Conservation (phyloP, 2,888 invertebrate species). For the Phyllotreta striolata region DNA sequence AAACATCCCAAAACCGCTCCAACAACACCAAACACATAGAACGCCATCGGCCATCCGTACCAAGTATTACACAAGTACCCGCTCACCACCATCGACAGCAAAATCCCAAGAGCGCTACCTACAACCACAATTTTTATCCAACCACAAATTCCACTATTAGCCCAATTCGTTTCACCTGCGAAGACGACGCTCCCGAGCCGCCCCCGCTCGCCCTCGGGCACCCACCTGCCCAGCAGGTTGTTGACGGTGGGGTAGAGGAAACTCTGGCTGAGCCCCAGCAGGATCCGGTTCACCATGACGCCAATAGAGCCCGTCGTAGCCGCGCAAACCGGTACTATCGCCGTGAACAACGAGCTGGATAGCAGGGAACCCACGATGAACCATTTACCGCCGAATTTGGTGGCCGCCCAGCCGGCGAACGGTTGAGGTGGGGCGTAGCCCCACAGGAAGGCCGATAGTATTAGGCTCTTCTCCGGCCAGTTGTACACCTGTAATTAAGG, state of each 20-base stretch:
- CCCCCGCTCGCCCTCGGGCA: conserved; percentile 73
- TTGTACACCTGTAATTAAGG: conserved; percentile 46
- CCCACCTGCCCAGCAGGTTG: conserved; percentile 79
- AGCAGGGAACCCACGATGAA: conserved; percentile 68
- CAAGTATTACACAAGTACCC: conserved; percentile 73
- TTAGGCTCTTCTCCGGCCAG: conserved; percentile 65
- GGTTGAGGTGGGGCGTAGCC: conserved; percentile 79
- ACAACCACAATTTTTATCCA: conserved; percentile 30
- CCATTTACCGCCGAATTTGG: conserved; percentile 75
- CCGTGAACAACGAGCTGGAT: conserved; percentile 70
- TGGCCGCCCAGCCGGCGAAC: conserved; percentile 74
- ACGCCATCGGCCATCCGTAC: conserved; percentile 80
- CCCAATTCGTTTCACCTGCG: conserved; percentile 57
- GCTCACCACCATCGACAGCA: conserved; percentile 76
- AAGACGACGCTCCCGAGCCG: conserved; percentile 73
- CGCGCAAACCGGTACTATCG: conserved; percentile 74
- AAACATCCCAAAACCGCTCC: conserved; percentile 68
- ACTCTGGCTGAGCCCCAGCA: conserved; percentile 79
- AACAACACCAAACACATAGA: conserved; percentile 74
- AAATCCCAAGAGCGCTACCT: conserved; percentile 81
- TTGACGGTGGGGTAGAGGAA: conserved; percentile 76
- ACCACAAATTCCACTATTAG: too few species aligned
- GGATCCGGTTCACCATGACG: conserved; percentile 70
- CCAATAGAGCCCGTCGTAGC: conserved; percentile 68
- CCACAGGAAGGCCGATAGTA: conserved; percentile 81